Conservation (phyloP, 1,140 invertebrate species). For the Dendrolimus kikuchii region DNA sequence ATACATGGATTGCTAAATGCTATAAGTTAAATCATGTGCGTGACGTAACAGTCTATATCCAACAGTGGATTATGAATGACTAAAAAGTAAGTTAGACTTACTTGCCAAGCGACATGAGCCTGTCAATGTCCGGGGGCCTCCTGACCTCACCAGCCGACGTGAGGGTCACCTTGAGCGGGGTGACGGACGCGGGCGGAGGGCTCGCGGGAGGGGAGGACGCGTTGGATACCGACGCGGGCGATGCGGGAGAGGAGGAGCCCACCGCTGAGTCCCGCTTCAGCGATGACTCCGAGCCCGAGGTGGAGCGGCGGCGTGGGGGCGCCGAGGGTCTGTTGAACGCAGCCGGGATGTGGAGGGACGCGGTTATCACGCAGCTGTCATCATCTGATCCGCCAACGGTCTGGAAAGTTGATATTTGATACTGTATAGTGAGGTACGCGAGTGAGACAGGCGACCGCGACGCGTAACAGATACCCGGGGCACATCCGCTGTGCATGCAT, state of each 20-base stretch:
- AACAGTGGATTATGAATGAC: too few species aligned
- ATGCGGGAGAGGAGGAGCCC: constrained; percentile 35
- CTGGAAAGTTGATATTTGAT: constrained; percentile 14
- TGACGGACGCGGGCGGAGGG: constrained; percentile 30
- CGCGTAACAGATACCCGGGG: too few species aligned
- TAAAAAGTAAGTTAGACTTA: constrained; percentile 8
- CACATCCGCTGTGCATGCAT: too few species aligned
- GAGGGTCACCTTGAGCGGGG: constrained; percentile 23
- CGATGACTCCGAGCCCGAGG: constrained; percentile 48
- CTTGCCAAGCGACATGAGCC: constrained; percentile 44
- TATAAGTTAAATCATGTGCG: not conserved
- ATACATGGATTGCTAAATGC: too few species aligned
- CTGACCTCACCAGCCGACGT: constrained; percentile 25
- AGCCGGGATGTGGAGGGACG: constrained; percentile 83
- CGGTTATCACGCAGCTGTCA: constrained; percentile 81
- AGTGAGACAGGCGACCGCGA: too few species aligned
- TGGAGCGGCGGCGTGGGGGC: constrained; percentile 35
- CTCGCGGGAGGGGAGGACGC: constrained; percentile 39
- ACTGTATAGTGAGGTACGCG: too few species aligned
- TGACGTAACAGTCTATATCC: not conserved
- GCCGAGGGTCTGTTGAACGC: constrained; percentile 42
- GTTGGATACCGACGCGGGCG: constrained; percentile 28
- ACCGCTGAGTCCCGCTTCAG: constrained; percentile 53
- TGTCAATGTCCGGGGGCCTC: constrained; percentile 34
- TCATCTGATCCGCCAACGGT: constrained; percentile 55